These are phyloP conservation scores for Agrochola lota DNA, from an alignment of 2,888 invertebrate genomes.

Conservation along the genomic window DNA sequence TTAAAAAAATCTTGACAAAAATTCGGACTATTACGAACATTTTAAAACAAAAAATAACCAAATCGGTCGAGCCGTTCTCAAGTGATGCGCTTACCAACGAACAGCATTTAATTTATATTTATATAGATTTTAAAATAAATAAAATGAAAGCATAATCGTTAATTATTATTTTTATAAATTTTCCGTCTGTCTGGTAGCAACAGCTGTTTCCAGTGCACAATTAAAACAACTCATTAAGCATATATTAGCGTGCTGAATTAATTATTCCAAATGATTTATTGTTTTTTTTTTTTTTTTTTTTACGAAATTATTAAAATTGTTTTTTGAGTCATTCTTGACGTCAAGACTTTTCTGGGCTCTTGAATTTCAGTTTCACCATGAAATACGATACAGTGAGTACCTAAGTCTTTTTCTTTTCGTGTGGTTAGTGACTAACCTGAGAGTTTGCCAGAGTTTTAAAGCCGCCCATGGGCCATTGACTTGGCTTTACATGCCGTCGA, in stretches of 20 bases:
- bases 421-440: no score
- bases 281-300: neutral
- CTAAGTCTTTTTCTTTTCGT: no score
- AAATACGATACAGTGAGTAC: no score
- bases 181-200: neutral
- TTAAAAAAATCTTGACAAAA: neutral
- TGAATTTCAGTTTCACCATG: neutral
- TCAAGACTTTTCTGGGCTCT: neutral
- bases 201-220: slow-evolving; percentile 28
- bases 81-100: neutral
- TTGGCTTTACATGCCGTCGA: no score
- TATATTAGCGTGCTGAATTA: slow-evolving; percentile 21
- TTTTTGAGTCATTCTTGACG: neutral
- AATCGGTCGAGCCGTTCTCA: neutral
- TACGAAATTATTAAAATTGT: neutral
- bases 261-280: neutral
- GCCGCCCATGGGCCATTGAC: no score
- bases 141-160: neutral
- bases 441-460: no score
- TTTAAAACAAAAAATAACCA: neutral
- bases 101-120: neutral
- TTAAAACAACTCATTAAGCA: slow-evolving; percentile 14
- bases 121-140: neutral
- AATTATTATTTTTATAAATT: neutral
- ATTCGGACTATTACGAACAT: neutral